A percentile compares a stretch with the other conserved stretches of the same genome.
Evolutionary conservation across 2,888 invertebrate genomes (phyloP).

Genomic region (Seladonia tumulorum): DNA sequence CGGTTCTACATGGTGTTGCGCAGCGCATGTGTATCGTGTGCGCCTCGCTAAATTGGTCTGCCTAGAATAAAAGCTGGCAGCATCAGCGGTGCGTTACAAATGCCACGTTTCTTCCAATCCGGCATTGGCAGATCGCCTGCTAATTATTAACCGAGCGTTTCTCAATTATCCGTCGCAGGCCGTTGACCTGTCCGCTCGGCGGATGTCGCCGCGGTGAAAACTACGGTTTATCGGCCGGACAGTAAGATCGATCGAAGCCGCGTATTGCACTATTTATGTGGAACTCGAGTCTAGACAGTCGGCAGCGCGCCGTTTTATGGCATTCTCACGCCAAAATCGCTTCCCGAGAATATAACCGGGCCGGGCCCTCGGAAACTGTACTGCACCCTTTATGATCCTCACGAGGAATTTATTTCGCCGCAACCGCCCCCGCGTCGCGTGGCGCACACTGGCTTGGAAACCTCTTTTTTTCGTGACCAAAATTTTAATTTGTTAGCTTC

Average conservation of each 20-base stretch:
- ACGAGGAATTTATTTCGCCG: neutral
- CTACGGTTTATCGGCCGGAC: conserved; percentile 44
- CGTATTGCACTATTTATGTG: conserved; percentile 32
- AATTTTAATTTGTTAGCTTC: too few relatives aligned
- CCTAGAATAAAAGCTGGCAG: conserved; percentile 52
- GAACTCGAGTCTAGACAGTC: conserved; percentile 38
- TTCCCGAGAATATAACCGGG: conserved; percentile 34
- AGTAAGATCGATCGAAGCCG: conserved; percentile 47
- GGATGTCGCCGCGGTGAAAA: conserved; percentile 49
- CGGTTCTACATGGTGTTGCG: neutral
- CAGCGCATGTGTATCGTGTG: neutral
- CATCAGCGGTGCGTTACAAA: conserved; percentile 42
- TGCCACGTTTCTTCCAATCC: conserved; percentile 46
- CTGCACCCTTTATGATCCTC: neutral
- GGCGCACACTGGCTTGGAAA: too few relatives aligned
- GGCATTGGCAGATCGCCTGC: conserved; percentile 39
- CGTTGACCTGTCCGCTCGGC: conserved; percentile 50
- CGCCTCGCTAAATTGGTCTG: conserved; percentile 35
- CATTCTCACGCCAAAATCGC: conserved; percentile 44
- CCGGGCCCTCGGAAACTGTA: neutral
- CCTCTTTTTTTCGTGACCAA: too few relatives aligned
- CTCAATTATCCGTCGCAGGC: conserved; percentile 43
- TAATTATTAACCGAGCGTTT: conserved; percentile 53
- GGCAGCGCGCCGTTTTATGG: conserved; percentile 37
- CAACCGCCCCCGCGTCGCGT: neutral